These are phyloP conservation scores for Dryobotodes eremita DNA, from an alignment of 2,888 invertebrate genomes.

Conservation along the genomic window DNA sequence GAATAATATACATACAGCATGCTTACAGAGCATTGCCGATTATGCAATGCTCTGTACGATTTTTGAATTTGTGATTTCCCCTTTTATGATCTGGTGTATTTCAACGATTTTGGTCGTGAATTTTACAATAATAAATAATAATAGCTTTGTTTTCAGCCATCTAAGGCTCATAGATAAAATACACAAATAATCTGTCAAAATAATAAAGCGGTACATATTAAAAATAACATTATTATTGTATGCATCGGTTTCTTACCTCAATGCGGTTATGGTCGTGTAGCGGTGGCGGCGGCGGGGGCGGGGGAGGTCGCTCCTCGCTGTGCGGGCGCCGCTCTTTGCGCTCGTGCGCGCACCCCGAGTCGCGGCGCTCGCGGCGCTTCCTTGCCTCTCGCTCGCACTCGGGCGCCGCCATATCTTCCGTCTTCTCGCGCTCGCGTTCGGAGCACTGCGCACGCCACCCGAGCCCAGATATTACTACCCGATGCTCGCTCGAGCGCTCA, in stretches of 20 bases:
- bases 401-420: slow-evolving; percentile 89
- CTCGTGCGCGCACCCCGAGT: slow-evolving; percentile 89
- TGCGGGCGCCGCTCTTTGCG: slow-evolving; percentile 87
- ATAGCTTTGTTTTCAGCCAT: not conserved
- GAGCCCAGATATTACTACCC: slow-evolving; percentile 87
- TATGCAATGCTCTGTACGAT: not conserved
- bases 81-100: not conserved
- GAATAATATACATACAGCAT: slow-evolving; percentile 91
- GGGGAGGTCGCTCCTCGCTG: slow-evolving; percentile 87
- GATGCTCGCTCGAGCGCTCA: slow-evolving; percentile 87
- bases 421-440: slow-evolving; percentile 82
- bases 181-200: not conserved
- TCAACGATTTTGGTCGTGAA: not conserved
- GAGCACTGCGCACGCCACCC: slow-evolving; percentile 90
- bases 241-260: slow-evolving; percentile 76
- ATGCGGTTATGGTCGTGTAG: slow-evolving; percentile 87
- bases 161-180: not conserved
- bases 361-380: slow-evolving; percentile 92
- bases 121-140: not conserved
- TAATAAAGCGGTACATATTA: not conserved
- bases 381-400: slow-evolving; percentile 91
- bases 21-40: too few species aligned
- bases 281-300: slow-evolving; percentile 86
- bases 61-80: not conserved
- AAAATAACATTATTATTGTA: not conserved